Conservation (phyloP, 1,140 invertebrate genomes). For the Drosophila albomicans region DNA sequence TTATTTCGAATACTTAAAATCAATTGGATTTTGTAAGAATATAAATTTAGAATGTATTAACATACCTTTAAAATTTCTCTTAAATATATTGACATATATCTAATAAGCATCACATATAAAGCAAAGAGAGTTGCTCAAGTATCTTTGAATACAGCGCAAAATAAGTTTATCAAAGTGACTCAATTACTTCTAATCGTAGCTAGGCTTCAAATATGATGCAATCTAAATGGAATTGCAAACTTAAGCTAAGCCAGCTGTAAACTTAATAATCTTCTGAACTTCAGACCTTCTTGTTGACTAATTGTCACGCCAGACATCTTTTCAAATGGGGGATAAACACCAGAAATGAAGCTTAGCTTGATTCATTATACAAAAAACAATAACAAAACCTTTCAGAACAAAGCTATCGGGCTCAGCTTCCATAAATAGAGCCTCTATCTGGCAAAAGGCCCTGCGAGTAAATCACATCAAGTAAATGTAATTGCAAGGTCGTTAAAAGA, state of each 20-base stretch:
- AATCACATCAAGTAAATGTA: neutral
- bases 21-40: no score
- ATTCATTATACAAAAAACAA: neutral
- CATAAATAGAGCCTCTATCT: constrained; percentile 26
- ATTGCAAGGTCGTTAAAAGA: constrained; percentile 22
- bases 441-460: constrained; percentile 1
- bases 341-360: neutral
- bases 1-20: no score
- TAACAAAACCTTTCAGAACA: neutral
- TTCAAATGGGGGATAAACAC: neutral
- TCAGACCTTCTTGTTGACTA: neutral
- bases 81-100: no score
- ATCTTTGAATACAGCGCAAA: no score
- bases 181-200: no score
- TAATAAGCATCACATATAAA: no score
- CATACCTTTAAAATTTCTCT: no score
- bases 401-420: constrained; percentile 9
- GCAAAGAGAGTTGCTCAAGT: no score
- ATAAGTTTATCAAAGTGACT: no score
- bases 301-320: neutral
- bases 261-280: neutral
- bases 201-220: no score
- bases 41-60: no score
- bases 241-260: neutral
- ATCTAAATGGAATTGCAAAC: no score